A percentile compares a stretch with the other conserved stretches of the same genome.
Evolutionary conservation across 2,113 vertebrate species (phyloP).

Genomic region (Osmerus mordax): DNA sequence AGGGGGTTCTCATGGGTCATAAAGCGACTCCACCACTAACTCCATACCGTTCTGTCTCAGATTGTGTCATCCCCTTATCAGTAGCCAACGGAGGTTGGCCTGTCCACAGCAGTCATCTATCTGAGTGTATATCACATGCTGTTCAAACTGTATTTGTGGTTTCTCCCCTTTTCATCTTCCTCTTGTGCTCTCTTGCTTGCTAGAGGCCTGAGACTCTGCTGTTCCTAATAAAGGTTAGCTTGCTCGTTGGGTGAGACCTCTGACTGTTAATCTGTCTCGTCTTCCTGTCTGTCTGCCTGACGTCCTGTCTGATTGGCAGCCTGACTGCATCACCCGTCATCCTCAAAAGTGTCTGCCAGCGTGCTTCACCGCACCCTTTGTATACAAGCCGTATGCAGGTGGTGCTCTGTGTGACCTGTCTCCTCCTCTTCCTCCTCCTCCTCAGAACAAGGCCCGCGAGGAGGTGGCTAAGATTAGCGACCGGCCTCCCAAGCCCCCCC

Average conservation of each 20-base stretch:
- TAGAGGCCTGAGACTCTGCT: conserved; percentile 30
- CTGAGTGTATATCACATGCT: not conserved
- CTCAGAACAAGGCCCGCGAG: conserved; percentile 69
- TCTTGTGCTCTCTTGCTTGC: conserved; percentile 9
- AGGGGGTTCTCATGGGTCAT: too few species aligned
- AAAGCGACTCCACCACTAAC: conserved; percentile 1
- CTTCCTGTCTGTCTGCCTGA: not conserved
- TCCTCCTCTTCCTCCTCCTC: not conserved
- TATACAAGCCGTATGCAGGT: not conserved
- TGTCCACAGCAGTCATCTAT: not conserved
- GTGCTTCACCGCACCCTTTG: not conserved
- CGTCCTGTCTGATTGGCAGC: too few species aligned
- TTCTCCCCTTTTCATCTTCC: not conserved
- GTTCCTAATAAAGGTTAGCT: conserved; percentile 31
- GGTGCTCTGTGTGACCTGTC: not conserved
- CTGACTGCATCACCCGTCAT: too few species aligned
- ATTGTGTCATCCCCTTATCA: conserved; percentile 35
- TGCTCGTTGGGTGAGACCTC: not conserved
- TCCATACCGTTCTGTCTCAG: conserved; percentile 1
- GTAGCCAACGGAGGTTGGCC: conserved; percentile 71
- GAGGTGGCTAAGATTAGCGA: conserved; percentile 67
- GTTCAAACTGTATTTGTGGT: not conserved
- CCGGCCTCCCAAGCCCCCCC: conserved; percentile 78
- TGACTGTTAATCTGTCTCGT: not conserved
- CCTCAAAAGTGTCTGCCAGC: too few species aligned